Conservation (phyloP, 2,797 vertebrate species). For the Anguilla anguilla region DNA sequence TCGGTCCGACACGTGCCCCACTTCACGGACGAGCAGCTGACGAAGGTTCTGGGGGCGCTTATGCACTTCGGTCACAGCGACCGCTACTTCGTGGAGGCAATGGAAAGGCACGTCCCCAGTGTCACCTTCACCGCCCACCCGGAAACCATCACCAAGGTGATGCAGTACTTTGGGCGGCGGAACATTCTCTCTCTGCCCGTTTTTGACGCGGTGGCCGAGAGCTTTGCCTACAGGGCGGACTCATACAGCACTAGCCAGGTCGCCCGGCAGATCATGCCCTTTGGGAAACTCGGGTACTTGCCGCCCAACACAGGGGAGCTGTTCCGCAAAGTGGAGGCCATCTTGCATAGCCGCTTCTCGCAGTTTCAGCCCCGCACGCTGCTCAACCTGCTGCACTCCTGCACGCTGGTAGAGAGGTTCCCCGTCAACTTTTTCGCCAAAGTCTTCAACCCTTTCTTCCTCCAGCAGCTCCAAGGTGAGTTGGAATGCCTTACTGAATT, state of each 20-base stretch:
- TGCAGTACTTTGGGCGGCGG: conserved; percentile 79
- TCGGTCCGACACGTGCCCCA: conserved; percentile 70
- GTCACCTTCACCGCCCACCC: conserved; percentile 71
- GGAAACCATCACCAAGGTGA: conserved; percentile 73
- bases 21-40: conserved; percentile 80
- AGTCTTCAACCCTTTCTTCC: conserved; percentile 86
- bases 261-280: conserved; percentile 73
- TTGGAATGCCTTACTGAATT: not conserved
- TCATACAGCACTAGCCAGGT: conserved; percentile 80
- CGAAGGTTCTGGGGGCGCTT: conserved; percentile 77
- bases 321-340: conserved; percentile 82
- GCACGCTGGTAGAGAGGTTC: conserved; percentile 80
- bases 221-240: conserved; percentile 81
- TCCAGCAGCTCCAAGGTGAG: conserved; percentile 87
- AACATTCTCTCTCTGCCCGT: conserved; percentile 78
- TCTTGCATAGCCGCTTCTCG: conserved; percentile 67
- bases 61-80: conserved; percentile 81
- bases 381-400: conserved; percentile 84
- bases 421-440: conserved; percentile 90
- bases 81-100: conserved; percentile 73
- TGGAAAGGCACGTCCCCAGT: conserved; percentile 73
- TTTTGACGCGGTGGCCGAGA: conserved; percentile 79
- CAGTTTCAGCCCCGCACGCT: conserved; percentile 81
- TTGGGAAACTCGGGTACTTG: conserved; percentile 85
- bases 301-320: conserved; percentile 79